phyloP scores from a whole-genome alignment of 2,797 vertebrate genomes.

The Mycteria americana region DNA sequence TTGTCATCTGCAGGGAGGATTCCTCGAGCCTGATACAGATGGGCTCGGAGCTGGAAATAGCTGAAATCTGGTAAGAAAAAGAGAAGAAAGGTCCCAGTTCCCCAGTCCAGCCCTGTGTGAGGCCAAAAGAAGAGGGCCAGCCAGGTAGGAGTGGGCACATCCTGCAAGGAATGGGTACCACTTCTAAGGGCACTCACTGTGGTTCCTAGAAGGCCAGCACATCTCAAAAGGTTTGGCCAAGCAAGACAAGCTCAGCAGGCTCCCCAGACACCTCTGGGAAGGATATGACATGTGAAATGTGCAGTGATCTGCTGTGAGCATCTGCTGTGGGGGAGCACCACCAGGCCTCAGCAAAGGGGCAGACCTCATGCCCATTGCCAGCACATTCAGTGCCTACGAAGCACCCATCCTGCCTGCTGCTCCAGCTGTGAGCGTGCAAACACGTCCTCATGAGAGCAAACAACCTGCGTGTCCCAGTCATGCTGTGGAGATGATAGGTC shows the following conservation, averaged over 20 bases:
- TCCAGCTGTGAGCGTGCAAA: neutral
- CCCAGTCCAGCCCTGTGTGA: neutral
- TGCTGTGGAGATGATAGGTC: neutral
- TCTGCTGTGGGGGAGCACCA: neutral
- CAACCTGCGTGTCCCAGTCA: neutral
- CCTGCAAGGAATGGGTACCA: neutral
- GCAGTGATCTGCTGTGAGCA: neutral
- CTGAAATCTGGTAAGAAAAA: conserved; percentile 72
- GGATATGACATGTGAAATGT: neutral
- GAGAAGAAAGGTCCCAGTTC: neutral
- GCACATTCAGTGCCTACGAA: neutral
- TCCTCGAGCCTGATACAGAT: conserved; percentile 91
- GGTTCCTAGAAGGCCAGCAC: neutral
- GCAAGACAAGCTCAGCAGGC: neutral
- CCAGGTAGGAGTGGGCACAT: neutral
- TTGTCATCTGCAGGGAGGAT: conserved; percentile 88
- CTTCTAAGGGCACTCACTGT: neutral
- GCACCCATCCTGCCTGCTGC: neutral
- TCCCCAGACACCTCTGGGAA: neutral
- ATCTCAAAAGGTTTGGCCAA: neutral
- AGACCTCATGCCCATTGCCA: neutral
- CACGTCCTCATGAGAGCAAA: neutral
- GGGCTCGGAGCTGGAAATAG: conserved; percentile 93
- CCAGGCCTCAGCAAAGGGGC: neutral
- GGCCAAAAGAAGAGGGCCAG: neutral